Percentiles rank a stretch among this genome's conserved stretches.
Conservation (phyloP, 1,140 invertebrate genomes). For the Cyrtorhinus lividipennis region DNA sequence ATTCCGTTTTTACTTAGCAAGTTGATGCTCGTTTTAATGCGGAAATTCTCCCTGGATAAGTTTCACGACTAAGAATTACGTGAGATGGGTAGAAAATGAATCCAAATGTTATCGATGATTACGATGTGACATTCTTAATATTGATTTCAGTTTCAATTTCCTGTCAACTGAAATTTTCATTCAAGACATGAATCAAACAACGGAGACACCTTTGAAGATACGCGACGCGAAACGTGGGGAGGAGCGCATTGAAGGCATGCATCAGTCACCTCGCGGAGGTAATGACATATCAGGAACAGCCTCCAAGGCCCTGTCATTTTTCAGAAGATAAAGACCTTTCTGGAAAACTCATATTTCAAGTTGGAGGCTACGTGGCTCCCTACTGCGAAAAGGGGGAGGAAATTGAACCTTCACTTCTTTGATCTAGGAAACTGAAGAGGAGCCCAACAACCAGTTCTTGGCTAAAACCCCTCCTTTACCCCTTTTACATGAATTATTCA, state of each 20-base stretch:
- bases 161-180: too few species aligned
- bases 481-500: constrained; percentile 8
- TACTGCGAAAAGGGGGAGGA: background rate
- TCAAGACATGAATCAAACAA: background rate
- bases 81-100: too few species aligned
- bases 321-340: constrained; percentile 1
- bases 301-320: background rate
- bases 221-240: background rate
- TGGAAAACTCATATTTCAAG: constrained; percentile 2
- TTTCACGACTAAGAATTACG: too few species aligned
- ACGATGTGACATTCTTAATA: too few species aligned
- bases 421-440: background rate
- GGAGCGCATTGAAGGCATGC: background rate
- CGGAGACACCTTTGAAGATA: background rate
- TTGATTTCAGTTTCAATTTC: too few species aligned
- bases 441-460: background rate
- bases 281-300: constrained; percentile 6
- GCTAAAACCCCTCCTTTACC: background rate
- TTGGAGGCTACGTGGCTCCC: background rate
- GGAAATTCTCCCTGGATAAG: too few species aligned
- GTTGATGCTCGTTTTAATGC: too few species aligned
- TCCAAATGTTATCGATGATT: too few species aligned
- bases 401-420: constrained; percentile 1
- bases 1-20: too few species aligned
- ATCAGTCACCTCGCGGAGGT: background rate